Evolutionary conservation across 2,113 vertebrate genomes (phyloP).

Genomic region (Megalops atlanticus): DNA sequence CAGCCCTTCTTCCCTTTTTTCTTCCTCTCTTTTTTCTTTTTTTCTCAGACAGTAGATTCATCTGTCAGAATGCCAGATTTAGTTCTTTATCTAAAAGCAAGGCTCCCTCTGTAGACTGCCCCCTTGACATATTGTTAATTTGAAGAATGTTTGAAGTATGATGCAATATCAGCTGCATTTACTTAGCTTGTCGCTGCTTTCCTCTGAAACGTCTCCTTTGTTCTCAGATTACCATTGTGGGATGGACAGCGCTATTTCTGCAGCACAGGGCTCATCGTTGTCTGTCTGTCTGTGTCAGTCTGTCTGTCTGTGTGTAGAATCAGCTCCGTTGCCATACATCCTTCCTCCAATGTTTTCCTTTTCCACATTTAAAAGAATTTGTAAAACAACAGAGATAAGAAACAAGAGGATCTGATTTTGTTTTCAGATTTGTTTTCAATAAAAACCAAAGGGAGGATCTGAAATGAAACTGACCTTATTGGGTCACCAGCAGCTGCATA

Average conservation of each 20-base stretch:
- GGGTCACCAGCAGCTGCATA: not conserved
- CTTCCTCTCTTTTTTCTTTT: not conserved
- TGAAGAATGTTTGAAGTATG: slow-evolving; percentile 87
- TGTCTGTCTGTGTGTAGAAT: slow-evolving; percentile 25
- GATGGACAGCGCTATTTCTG: slow-evolving; percentile 45
- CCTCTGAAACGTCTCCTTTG: slow-evolving; percentile 80
- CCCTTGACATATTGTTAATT: slow-evolving; percentile 86
- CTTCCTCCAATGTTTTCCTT: not conserved
- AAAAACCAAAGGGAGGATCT: not conserved
- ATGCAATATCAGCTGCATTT: slow-evolving; percentile 88
- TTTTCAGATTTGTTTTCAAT: not conserved
- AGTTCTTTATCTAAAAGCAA: slow-evolving; percentile 57
- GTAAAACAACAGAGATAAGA: too few species aligned
- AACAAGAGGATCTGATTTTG: not conserved
- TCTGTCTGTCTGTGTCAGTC: slow-evolving; percentile 33
- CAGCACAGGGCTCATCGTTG: slow-evolving; percentile 14
- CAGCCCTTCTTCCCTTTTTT: not conserved
- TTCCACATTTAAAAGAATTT: not conserved
- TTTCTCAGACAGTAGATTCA: slow-evolving; percentile 45
- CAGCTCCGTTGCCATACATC: not conserved
- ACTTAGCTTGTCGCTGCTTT: slow-evolving; percentile 83
- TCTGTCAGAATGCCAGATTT: slow-evolving; percentile 61
- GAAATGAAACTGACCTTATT: not conserved
- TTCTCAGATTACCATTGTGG: slow-evolving; percentile 79
- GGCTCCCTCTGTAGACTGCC: slow-evolving; percentile 61